Evolutionary conservation across 2,888 invertebrate genomes (phyloP), one percentile per base, ranked within the genome.

Genomic region (Penaeus monodon): DNA sequence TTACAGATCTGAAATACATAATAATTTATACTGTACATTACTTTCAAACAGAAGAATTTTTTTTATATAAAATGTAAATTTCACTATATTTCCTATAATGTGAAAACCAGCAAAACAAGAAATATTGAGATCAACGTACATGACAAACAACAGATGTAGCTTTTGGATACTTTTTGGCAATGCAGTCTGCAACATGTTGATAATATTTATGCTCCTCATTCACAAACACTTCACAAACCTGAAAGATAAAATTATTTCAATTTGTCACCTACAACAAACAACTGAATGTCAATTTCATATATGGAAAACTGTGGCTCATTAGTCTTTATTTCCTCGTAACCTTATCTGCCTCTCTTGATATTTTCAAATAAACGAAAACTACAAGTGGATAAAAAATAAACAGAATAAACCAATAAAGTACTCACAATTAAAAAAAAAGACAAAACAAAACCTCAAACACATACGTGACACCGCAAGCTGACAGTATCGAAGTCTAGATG

Each of bases 151-250:
- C 14, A 68, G 68, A 64, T 8, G 84, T 73, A 33, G 73, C 38
- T 24, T 79, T 78, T 33, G 38, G 73, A 20, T 70, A 70, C 20
- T 49, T 24, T 38, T 64, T 70, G 14, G 49, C 79, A 12, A 57
- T 73, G 20, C 84, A 85, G 17, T 73, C 33, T 33, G 66, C 84
- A 68, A 73, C 66, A 33, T 85, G 84, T n/a, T 79, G 70, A 68
- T 85, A 85, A 38, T 79, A 76, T 63, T 79, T 85, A 44, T 79
- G 70, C 73, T 85, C 84, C 57, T 73, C 79, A 22, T 70, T 66
- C 73, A 85, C 63, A 24, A 44, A 38, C 2, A 63, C 29, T 6
- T 79, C 84, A 79, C 84, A 84, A 68, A 85, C 64, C 84, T 85
- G 84, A 20, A 79, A 85, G 12, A 81, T 22, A 77, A 27, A 49